Evolutionary conservation across 2,797 vertebrate genomes (phyloP), one percentile per base, ranked within the genome.

Genomic region (Hybognathus amarus): DNA sequence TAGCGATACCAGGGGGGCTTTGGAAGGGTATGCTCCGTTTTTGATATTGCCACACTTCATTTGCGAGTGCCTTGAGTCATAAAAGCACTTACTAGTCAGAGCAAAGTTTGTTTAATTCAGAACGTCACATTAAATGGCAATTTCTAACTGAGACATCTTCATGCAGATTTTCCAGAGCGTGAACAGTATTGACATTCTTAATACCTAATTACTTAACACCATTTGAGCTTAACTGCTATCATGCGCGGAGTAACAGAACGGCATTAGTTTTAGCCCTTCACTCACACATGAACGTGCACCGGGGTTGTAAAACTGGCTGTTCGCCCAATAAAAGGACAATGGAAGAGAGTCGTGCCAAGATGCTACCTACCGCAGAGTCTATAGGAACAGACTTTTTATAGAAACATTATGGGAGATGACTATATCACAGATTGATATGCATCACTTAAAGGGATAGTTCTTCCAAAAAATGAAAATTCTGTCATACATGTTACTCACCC

Each of bases 71-170:
- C 50, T 77, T 30, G 38, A 77, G 45, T 76, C 56, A 18, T 24
- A 73, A 84, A 83, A 40, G 73, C 27, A 56, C 24, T 54, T 79
- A 77, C 38, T 54, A 67, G 47, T 68, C 70, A 68, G 73, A 83
- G 79, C 12, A 73, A 75, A 33, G 13, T 63, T 82, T 47, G 83
- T 83, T 80, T 87, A 83, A 84, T 84, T 85, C 82, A 84, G 5
- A 84, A 82, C 59, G 82, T 77, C 74, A 82, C 75, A 79, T 79
- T 85, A 82, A 79, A 76, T 47, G 74, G n/a, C 64, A n/a, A 36
- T 47, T n/a, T 77, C 63, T 73, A 45, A 42, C 22, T 2, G 13
- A 73, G 56, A 74, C 63, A 54, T 77, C 24, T 83, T 68, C 66
- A 77, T 77, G 73, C 38, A 27, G 59, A 50, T 85, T 77, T 83